Evolutionary conservation across 2,113 vertebrate species (phyloP).

Genomic region (Scomber japonicus): DNA sequence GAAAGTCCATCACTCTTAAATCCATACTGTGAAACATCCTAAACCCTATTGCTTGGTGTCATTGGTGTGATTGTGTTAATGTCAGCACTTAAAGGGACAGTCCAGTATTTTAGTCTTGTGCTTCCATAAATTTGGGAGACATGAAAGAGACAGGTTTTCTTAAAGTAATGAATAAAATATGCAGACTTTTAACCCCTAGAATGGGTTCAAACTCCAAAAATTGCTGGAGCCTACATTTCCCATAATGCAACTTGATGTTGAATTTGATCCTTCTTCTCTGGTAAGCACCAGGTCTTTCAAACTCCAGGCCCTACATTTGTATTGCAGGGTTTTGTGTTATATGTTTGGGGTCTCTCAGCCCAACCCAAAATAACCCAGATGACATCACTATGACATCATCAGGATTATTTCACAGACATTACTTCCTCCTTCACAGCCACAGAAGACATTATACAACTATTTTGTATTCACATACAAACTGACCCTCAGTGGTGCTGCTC

Average conservation of each 20-base stretch:
- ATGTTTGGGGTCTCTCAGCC: not conserved
- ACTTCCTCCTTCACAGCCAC: too few relatives aligned
- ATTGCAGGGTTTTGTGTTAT: not conserved
- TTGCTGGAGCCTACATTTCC: constrained; percentile 5
- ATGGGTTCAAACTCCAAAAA: not conserved
- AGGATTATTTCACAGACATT: not conserved
- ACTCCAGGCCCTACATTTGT: not conserved
- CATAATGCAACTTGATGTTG: not conserved
- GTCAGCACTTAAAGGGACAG: not conserved
- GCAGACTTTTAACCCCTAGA: not conserved
- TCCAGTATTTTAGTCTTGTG: not conserved
- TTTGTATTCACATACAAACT: too few relatives aligned
- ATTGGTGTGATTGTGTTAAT: not conserved
- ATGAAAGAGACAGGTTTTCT: not conserved
- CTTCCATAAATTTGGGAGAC: not conserved
- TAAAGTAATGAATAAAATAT: not conserved
- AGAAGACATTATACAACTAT: too few relatives aligned
- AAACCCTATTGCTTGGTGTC: not conserved
- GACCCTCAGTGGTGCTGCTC: not conserved
- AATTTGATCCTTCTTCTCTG: not conserved
- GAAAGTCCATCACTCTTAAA: constrained; percentile 29
- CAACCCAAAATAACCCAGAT: not conserved
- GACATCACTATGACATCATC: constrained; percentile 23
- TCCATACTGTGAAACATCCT: not conserved
- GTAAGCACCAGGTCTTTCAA: not conserved